Evolutionary conservation across 2,888 invertebrate species (phyloP), one percentile per base, ranked within the genome.

Genomic region (Dryococelus australis): DNA sequence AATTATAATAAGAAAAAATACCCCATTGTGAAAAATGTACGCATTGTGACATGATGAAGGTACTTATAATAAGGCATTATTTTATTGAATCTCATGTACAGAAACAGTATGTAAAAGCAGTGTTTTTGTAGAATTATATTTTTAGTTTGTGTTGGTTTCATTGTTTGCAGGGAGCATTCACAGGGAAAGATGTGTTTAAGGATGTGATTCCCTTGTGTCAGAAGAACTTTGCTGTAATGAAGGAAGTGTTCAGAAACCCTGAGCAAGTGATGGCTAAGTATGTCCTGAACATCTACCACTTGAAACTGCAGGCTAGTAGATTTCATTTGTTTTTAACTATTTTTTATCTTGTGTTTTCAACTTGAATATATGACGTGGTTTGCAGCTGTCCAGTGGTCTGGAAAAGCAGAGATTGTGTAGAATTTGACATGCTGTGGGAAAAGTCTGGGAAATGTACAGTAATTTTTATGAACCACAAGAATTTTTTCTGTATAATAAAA

Each of bases 261-360:
- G 98, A 99, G 90, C 97, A 98, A 93, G 99, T 99, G 13, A 98
- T 99, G 98, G 97, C 98, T 88, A 99, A 99, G 93, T 98, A 99
- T 92, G 97, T 99, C 84, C 94, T 99, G 27, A 99, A 99, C 92
- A 97, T 99, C 88, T 99, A 98, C 92, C 97, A 98, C 90, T 94
- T 98, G 12, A 97, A 98, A 92, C 94, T 98, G 81, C 96, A 97
- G 90, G 92, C 91, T 89, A 47, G 87, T 87, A n/a, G 0, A 79
- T 65, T 26, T 35, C 47, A 13, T 2, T 47, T 47, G 47, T 13
- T 47, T 47, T 47, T 10, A 8, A 47, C 47, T 47, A 16, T 16
- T 47, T 16, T 47, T 16, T 47, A 16, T 47, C 12, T 8, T 47
- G 12, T 6, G 47, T 13, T 47, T 47, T 47, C 47, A 35, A 35